Percentiles rank a stretch among this genome's conserved stretches.
phyloP scores from a whole-genome alignment of 2,797 vertebrate genomes.

The Cercopithecus mitis region DNA sequence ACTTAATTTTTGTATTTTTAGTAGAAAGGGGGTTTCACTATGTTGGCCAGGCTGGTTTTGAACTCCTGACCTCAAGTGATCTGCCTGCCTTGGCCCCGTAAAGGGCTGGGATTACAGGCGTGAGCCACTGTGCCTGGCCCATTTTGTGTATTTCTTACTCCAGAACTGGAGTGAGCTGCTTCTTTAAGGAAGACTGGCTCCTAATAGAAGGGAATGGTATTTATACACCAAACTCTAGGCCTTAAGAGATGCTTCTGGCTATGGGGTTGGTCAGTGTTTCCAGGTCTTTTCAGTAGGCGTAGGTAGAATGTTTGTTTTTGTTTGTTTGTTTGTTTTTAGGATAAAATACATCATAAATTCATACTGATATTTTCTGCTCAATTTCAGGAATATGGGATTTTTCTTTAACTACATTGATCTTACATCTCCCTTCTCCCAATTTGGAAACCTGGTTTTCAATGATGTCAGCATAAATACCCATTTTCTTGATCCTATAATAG shows the following conservation, averaged over 20 bases:
- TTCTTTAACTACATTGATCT: neutral
- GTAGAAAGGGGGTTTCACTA: neutral
- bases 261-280: neutral
- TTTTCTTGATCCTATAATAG: neutral
- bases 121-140: too few relatives aligned
- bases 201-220: neutral
- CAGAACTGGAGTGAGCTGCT: neutral
- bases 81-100: too few relatives aligned
- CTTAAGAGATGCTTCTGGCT: neutral
- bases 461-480: neutral
- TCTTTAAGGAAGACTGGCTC: neutral
- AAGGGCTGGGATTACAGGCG: too few relatives aligned
- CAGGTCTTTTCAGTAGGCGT: neutral
- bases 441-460: slow-evolving; percentile 2
- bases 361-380: neutral
- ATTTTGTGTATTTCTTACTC: neutral
- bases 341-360: neutral
- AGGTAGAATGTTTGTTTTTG: neutral
- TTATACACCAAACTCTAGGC: neutral
- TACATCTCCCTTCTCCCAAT: neutral
- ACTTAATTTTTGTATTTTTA: neutral
- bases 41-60: too few relatives aligned
- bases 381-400: neutral
- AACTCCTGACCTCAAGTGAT: too few relatives aligned
- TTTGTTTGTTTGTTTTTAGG: neutral